phyloP scores from a whole-genome alignment of 2,888 invertebrate species.

The Nipponacmea schrenckii region DNA sequence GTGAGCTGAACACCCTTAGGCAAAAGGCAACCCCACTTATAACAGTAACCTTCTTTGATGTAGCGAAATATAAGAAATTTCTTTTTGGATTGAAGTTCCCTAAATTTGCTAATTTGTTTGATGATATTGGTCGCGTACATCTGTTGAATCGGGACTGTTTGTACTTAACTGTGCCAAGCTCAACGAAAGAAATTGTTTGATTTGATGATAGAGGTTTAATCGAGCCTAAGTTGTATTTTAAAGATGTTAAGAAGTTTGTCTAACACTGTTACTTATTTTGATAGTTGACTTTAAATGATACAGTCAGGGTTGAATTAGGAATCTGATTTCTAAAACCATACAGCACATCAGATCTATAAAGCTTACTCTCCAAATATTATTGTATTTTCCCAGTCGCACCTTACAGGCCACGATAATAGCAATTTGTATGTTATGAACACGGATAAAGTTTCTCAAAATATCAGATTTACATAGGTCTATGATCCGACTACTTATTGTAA shows the following conservation, averaged over 20 bases:
- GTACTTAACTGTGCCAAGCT: neutral
- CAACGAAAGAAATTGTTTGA: conserved; percentile 4
- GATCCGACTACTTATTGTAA: no score
- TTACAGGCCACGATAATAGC: neutral
- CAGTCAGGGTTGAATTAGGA: neutral
- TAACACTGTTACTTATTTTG: neutral
- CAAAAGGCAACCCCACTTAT: neutral
- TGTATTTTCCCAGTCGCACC: conserved; percentile 6
- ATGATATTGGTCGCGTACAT: conserved; percentile 1
- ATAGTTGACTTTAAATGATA: conserved; percentile 4
- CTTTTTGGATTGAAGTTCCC: conserved; percentile 3
- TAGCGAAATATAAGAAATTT: conserved; percentile 8
- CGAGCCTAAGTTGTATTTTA: neutral
- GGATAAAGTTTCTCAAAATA: neutral
- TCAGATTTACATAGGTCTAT: neutral
- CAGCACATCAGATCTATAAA: neutral
- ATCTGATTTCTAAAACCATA: neutral
- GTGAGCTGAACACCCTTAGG: neutral
- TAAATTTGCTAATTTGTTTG: conserved; percentile 7
- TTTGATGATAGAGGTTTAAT: conserved; percentile 5
- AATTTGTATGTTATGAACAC: neutral
- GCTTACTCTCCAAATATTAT: neutral
- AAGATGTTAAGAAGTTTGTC: neutral
- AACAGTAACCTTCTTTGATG: neutral
- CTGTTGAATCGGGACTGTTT: neutral